A percentile compares a stretch with the other conserved stretches of the same genome.
Conservation (phyloP, 1,140 invertebrate genomes). For the Sesamia nonagrioides region DNA sequence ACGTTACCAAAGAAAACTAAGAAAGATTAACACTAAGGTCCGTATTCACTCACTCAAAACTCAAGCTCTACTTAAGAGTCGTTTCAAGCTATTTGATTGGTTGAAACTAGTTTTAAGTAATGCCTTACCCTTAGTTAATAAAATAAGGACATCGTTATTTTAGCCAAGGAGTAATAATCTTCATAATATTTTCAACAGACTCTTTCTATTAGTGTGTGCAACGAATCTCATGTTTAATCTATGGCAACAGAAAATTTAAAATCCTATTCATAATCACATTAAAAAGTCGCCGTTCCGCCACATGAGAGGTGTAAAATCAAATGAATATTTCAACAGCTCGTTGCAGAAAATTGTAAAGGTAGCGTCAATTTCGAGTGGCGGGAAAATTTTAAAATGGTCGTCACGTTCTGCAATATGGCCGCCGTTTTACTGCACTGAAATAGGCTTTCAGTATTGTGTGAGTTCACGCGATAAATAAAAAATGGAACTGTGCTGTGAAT, state of each 20-base stretch:
- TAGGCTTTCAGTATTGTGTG: slow-evolving; percentile 18
- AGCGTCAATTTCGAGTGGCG: slow-evolving; percentile 20
- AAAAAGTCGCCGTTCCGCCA: not conserved
- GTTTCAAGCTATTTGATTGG: too few relatives aligned
- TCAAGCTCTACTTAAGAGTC: too few relatives aligned
- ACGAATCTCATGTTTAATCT: not conserved
- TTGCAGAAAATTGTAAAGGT: slow-evolving; percentile 27
- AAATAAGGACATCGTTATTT: too few relatives aligned
- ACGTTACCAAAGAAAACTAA: too few relatives aligned
- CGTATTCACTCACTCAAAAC: too few relatives aligned
- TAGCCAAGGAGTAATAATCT: too few relatives aligned
- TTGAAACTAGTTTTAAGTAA: too few relatives aligned
- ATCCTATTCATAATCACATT: slow-evolving; percentile 12
- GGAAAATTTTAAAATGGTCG: slow-evolving; percentile 34
- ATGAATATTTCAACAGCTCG: slow-evolving; percentile 19
- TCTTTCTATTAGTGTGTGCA: not conserved
- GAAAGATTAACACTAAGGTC: too few relatives aligned
- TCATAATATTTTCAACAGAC: not conserved
- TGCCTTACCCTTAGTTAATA: too few relatives aligned
- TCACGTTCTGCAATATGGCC: slow-evolving; percentile 23
- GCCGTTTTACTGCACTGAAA: slow-evolving; percentile 20
- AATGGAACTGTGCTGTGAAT: slow-evolving; percentile 7
- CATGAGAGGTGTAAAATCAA: slow-evolving; percentile 8
- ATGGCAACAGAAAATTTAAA: not conserved
- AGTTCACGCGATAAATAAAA: slow-evolving; percentile 23